Evolutionary conservation across 2,113 vertebrate genomes (phyloP).

Genomic region (Sterna hirundo): DNA sequence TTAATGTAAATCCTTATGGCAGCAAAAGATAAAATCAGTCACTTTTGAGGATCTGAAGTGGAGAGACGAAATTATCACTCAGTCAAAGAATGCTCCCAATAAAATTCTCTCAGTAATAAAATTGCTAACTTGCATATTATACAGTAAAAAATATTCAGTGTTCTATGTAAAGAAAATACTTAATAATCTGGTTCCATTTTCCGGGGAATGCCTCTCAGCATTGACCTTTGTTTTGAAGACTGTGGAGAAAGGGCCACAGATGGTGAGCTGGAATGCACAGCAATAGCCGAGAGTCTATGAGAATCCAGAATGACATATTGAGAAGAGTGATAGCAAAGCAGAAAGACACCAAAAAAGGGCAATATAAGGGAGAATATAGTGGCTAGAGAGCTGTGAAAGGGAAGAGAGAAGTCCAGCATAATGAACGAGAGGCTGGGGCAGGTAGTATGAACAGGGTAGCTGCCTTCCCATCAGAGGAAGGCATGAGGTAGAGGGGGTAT

Average conservation of each 20-base stretch:
- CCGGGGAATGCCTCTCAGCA: neutral
- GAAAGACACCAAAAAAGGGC: neutral
- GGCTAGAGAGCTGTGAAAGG: neutral
- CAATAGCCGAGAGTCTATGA: neutral
- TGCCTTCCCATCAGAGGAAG: neutral
- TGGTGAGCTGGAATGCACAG: rapidly evolving
- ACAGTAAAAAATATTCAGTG: neutral
- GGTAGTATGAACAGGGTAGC: neutral
- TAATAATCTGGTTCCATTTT: neutral
- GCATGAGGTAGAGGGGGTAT: neutral
- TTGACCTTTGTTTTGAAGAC: neutral
- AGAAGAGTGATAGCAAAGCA: neutral
- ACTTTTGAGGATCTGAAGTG: neutral
- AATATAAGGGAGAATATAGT: neutral
- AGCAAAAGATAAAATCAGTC: neutral
- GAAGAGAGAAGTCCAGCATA: neutral
- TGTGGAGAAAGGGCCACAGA: neutral
- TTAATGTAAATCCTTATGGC: neutral
- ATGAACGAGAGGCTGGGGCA: neutral
- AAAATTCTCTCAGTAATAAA: neutral
- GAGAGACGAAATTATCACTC: neutral
- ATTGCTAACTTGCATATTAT: neutral
- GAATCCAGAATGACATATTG: neutral
- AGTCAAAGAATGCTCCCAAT: neutral
- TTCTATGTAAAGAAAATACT: neutral